These are phyloP conservation scores for Brachionichthys hirsutus DNA, from an alignment of 2,113 vertebrate genomes.

Conservation along the genomic window DNA sequence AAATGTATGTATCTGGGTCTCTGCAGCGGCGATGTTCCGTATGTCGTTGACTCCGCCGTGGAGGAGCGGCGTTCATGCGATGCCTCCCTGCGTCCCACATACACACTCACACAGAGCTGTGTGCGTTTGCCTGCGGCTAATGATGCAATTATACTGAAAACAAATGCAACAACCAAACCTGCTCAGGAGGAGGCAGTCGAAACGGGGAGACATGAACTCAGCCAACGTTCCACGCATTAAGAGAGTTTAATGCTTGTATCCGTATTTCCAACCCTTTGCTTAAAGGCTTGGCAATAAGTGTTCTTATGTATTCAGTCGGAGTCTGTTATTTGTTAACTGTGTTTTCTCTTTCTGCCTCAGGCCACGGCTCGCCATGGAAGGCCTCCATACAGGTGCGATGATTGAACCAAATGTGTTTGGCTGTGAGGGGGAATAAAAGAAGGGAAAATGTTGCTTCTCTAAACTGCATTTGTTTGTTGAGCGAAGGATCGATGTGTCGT, in stretches of 20 bases:
- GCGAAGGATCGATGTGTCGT: conserved; percentile 20
- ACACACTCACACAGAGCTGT: conserved; percentile 33
- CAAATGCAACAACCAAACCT: conserved; percentile 61
- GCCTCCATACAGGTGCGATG: conserved; percentile 90
- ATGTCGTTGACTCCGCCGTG: conserved; percentile 46
- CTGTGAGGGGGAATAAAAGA: background rate
- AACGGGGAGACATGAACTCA: conserved; percentile 23
- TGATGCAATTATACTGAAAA: conserved; percentile 79
- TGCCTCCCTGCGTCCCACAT: conserved; percentile 31
- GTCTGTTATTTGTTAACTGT: conserved; percentile 11
- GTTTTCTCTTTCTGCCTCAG: conserved; percentile 78
- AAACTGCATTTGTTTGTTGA: conserved; percentile 17
- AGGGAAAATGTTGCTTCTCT: conserved; percentile 6
- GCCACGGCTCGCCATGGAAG: conserved; percentile 98
- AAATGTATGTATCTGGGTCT: conserved; percentile 60
- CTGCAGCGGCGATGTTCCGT: conserved; percentile 29
- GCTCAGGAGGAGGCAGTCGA: conserved; percentile 46
- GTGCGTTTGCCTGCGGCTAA: conserved; percentile 56
- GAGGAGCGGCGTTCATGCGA: conserved; percentile 44
- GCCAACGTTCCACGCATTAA: background rate
- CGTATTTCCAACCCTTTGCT: background rate
- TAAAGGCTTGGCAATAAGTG: background rate
- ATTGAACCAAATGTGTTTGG: conserved; percentile 10
- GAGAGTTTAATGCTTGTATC: background rate
- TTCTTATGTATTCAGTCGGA: conserved; percentile 5